These are phyloP conservation scores for Tricholauxania praeusta DNA, from an alignment of 2,888 invertebrate species.

Conservation along the genomic window DNA sequence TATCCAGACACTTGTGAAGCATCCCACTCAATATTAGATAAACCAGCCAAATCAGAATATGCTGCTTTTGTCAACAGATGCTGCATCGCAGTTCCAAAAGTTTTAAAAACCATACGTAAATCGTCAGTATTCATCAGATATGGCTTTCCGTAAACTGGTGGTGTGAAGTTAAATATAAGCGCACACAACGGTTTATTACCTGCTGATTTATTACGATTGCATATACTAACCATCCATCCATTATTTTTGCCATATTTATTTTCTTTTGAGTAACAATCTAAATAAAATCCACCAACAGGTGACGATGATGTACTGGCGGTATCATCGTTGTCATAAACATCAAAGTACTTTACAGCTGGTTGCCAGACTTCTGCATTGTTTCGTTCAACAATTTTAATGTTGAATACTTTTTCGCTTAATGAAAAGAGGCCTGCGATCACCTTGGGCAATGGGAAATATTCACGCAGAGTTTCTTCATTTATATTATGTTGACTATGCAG, in stretches of 20 bases:
- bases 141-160: constrained; percentile 74
- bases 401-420: constrained; percentile 82
- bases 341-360: constrained; percentile 85
- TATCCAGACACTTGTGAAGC: constrained; percentile 86
- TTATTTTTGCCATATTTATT: constrained; percentile 76
- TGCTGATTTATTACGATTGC: constrained; percentile 76
- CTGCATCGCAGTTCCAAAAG: constrained; percentile 90
- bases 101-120: constrained; percentile 81
- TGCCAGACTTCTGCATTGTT: constrained; percentile 81
- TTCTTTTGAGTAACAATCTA: constrained; percentile 82
- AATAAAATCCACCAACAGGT: constrained; percentile 85
- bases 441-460: constrained; percentile 85
- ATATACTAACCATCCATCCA: constrained; percentile 84
- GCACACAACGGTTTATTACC: constrained; percentile 81
- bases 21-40: constrained; percentile 94
- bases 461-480: constrained; percentile 78
- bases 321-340: constrained; percentile 75
- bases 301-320: constrained; percentile 45
- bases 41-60: constrained; percentile 86
- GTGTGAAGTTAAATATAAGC: constrained; percentile 85
- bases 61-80: constrained; percentile 85
- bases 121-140: constrained; percentile 82
- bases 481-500: constrained; percentile 75
- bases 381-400: constrained; percentile 79
- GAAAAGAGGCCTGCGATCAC: constrained; percentile 85